Evolutionary conservation across 2,888 invertebrate genomes (phyloP).

Genomic region (Erynnis tages): DNA sequence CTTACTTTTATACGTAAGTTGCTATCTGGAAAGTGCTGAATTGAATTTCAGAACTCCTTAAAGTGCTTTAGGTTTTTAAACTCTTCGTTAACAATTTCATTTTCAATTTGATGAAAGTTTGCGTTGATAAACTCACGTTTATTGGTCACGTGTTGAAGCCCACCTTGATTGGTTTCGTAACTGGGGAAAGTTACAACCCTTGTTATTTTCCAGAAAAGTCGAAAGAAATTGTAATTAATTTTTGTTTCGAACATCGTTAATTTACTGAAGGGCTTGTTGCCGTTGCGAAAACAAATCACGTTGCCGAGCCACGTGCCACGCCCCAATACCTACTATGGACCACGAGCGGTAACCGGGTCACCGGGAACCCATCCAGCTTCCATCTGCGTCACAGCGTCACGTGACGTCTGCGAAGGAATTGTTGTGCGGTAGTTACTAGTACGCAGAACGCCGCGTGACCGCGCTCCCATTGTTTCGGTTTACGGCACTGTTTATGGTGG

Average conservation of each 20-base stretch:
- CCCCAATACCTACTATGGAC: too few species aligned
- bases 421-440: slow-evolving; percentile 39
- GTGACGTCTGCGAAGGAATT: slow-evolving; percentile 30
- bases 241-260: too few species aligned
- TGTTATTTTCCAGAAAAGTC: too few species aligned
- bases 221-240: too few species aligned
- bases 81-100: not conserved
- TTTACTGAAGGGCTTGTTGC: too few species aligned
- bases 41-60: too few species aligned
- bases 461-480: not conserved
- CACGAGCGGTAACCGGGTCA: slow-evolving; percentile 2
- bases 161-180: too few species aligned
- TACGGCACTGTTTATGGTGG: not conserved
- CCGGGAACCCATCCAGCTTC: slow-evolving; percentile 11
- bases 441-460: not conserved
- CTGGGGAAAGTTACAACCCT: too few species aligned
- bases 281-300: too few species aligned
- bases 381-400: slow-evolving; percentile 16
- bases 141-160: slow-evolving; percentile 8
- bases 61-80: not conserved
- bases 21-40: not conserved
- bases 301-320: too few species aligned
- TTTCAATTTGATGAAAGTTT: not conserved
- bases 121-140: not conserved
- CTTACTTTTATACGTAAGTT: not conserved